Base-by-base conservation (phyloP, 2,888 invertebrate species). In the Thyatira batis region DNA sequence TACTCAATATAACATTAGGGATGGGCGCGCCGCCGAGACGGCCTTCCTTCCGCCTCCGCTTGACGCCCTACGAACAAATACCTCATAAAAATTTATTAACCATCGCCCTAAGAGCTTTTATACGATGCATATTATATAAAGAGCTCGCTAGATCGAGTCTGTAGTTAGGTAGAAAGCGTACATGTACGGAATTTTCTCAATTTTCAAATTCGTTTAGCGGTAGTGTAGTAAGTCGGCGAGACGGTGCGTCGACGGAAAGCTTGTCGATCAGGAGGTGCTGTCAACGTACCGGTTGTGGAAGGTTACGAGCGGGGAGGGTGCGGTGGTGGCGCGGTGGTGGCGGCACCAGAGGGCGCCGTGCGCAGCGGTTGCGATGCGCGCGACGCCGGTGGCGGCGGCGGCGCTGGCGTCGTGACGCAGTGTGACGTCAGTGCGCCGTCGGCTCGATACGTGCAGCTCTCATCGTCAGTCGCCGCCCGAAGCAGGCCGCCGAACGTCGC, bases 381-480 rank as follows among this genome's bases (percentile, higher is more conserved):
- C 84, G 82, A 66, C 80, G 81, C 66, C 73, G 78, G 78, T 76
- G 71, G 82, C 80, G 86, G 88, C 80, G 86, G 88, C 89, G 87
- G 88, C 89, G 90, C 87, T 87, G 87, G 85, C 89, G 87, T 88
- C 87, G 93, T 92, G 93, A 93, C 93, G 94, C 94, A 94, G 94
- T 94, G 93, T 94, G 94, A 94, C 93, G 94, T 94, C 94, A 94
- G 93, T 93, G 93, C 90, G 93, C 93, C 92, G 93, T 93, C 93
- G 94, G 92, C 93, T 94, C 93, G 91, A 93, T 93, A 93, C 92
- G 92, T 88, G 87, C 89, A 89, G 92, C 90, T 89, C 89, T 92
- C 88, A 87, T 85, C 92, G 89, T 87, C 93, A 92, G 92, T 93
- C 92, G 92, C 92, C 91, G 89, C 89, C 88, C 89, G 88, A 85